Evolutionary conservation across 2,113 vertebrate genomes (phyloP), one percentile per base, ranked within the genome.

Genomic region (Megaleporinus macrocephalus): DNA sequence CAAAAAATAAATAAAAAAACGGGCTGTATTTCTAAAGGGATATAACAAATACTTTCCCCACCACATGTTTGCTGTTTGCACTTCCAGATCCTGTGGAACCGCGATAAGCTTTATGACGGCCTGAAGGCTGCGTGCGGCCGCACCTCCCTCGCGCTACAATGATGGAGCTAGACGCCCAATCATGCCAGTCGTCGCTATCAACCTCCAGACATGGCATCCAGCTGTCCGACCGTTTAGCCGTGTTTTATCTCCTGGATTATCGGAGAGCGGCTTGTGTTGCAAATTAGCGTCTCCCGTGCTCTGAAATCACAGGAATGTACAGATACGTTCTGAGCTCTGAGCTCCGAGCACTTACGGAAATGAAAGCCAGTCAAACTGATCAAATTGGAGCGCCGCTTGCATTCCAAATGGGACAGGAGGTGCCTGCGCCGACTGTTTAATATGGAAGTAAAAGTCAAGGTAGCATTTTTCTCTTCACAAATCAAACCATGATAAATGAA

Each of bases 101-200:
- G 75, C 7, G 79, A 84, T 82, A 81, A 78, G 79, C 44, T 30
- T 81, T 51, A 71, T 6, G 20, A 62, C 51, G 68, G 57, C 44
- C 44, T 30, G 18, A n/a, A 80, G 41, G 57, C 27, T 36, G 14
- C 5, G 3, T 47, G 27, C 20, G 9, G 24, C 69, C 22, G 22
- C 30, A 13, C 78, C 27, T 1, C 29, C n/a, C 53, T 70, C 33
- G 49, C 36, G 69, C 13, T 22, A 36, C 66, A 70, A 22, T 36
- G 30, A 20, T 51, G 55, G 57, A 33, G 27, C 15, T 53, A 72
- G 24, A 24, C 55, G 33, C 30, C 26, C 65, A 78, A 78, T 72
- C 66, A 44, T n/a, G 36, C 59, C 24, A 3, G 29, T 44, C 30
- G n/a, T 65, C n/a, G 62, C 66, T 53, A 83, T 63, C 79, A 51